phyloP scores from a whole-genome alignment of 2,888 invertebrate species.

The Aphodius sticticus region DNA sequence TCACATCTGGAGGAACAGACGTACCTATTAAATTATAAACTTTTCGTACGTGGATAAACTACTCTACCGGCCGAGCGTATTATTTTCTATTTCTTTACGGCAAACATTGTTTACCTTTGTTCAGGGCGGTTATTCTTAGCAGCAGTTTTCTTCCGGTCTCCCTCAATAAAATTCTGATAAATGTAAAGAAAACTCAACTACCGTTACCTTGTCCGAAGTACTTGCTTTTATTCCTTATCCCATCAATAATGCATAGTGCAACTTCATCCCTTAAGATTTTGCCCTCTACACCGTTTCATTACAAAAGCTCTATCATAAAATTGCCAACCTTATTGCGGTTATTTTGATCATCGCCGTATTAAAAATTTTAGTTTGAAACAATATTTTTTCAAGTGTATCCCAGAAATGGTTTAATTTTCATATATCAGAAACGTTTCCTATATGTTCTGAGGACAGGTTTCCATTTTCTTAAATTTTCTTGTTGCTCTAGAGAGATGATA shows the following conservation, averaged over 20 bases:
- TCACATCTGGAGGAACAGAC: not conserved
- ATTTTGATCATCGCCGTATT: not conserved
- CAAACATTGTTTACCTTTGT: not conserved
- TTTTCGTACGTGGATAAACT: conserved; percentile 16
- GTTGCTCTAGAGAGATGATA: too few relatives aligned
- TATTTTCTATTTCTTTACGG: conserved; percentile 19
- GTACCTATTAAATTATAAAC: conserved; percentile 20
- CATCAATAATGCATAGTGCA: not conserved
- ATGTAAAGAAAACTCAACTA: not conserved
- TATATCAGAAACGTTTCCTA: too few relatives aligned
- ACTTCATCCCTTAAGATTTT: not conserved
- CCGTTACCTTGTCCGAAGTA: not conserved
- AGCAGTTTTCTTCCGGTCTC: not conserved
- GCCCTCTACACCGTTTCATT: not conserved
- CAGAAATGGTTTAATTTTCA: too few relatives aligned
- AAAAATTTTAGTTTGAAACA: not conserved
- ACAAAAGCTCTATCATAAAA: not conserved
- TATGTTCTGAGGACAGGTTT: too few relatives aligned
- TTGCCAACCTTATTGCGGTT: not conserved
- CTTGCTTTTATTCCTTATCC: not conserved
- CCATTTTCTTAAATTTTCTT: too few relatives aligned
- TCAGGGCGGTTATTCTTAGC: not conserved
- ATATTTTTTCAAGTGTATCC: too few relatives aligned
- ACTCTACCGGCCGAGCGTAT: not conserved
- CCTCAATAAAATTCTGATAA: not conserved